Conservation (phyloP, 2,113 vertebrate genomes). For the Leucosticte australis region DNA sequence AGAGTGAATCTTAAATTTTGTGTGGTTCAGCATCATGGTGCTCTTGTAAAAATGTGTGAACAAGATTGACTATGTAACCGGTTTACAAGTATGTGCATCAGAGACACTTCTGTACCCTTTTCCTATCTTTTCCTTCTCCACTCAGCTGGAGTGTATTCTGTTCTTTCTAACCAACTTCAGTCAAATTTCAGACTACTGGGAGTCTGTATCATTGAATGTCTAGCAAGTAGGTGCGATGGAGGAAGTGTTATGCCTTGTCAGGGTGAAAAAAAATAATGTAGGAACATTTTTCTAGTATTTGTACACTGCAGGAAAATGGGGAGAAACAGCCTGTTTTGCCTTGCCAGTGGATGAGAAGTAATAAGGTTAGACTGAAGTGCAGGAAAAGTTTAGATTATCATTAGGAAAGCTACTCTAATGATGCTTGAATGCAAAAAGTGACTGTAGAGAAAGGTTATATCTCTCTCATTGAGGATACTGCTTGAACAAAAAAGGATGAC, state of each 20-base stretch:
- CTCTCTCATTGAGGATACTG: neutral
- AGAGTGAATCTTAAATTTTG: neutral
- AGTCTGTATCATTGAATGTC: fast-evolving
- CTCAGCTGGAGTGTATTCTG: fast-evolving
- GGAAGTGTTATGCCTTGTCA: neutral
- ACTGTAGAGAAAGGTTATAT: neutral
- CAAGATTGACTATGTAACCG: fast-evolving
- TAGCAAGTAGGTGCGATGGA: neutral
- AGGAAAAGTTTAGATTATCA: neutral
- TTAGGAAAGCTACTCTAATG: neutral
- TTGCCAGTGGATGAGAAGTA: neutral
- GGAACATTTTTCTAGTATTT: neutral
- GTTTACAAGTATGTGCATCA: fast-evolving
- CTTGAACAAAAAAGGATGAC: neutral
- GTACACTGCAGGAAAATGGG: fast-evolving
- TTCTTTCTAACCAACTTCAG: neutral
- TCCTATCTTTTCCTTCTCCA: neutral
- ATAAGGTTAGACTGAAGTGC: neutral
- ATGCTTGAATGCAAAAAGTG: neutral
- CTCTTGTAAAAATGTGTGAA: neutral
- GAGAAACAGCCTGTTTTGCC: neutral
- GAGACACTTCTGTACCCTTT: neutral
- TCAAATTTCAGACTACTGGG: neutral
- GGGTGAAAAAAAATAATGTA: neutral
- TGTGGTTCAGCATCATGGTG: fast-evolving